Evolutionary conservation across 92 coral and sea anemone species (phyloP), one percentile per base, ranked within the genome.

Genomic region (Parazoanthus darwini): DNA sequence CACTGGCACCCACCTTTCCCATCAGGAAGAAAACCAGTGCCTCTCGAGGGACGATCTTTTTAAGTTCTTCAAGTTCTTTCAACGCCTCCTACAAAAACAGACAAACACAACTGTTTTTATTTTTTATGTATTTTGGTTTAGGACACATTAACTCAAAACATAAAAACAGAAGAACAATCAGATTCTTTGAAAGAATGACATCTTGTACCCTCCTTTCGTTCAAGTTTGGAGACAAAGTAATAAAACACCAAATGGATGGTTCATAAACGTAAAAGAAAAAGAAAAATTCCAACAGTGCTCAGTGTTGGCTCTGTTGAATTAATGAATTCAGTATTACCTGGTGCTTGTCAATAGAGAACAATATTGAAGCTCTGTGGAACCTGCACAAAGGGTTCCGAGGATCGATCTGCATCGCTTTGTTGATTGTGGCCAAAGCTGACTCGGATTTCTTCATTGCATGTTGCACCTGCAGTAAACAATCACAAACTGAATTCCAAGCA

Each of bases 381-480:
- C 96, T 97, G 93, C 99, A 97, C 29, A 97, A 92, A 6, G 99
- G 99, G 81, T 97, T 97, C 79, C 92, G 91, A 2, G 99, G 98
- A 58, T 97, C 99, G 83, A 97, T 97, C 15, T 90, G 79, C 99
- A 97, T 97, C 39, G 98, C 99, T 68, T 95, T 97, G 78, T 94
- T 93, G 74, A 97, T 94, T 8, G 99, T 97, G 15, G 93, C 93
- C 33, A 97, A 85, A 11, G 99, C 99, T 18, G 92, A 91, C 58
- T 90, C 94, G 22, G 99, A 97, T 43, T 94, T 97, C 88, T 93
- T 95, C 99, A 97, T 95, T 0, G 99, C 99, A 59, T 97, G 99
- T 58, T 94, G 97, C 8, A 94, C 98, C 99, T 97, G 74, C 35
- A 6, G 6, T n/a, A 22, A 91, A 58, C 63, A 72, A 20, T 59